phyloP scores from a whole-genome alignment of 2,113 vertebrate genomes.

The Heteronetta atricapilla region DNA sequence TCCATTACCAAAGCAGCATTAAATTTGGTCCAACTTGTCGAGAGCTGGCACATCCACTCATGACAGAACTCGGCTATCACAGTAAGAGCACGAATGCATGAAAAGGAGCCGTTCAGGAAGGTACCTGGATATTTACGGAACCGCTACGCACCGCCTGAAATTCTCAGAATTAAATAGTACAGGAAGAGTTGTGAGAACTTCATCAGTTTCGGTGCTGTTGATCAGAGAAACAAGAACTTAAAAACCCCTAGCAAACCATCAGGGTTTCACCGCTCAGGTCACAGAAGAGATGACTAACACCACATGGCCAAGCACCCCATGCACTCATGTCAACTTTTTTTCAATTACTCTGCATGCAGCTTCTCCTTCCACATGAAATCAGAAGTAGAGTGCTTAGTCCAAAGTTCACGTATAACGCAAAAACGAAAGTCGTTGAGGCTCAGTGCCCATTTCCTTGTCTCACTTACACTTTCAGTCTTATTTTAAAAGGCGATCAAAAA shows the following conservation, averaged over 20 bases:
- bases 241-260: background rate
- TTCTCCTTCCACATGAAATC: background rate
- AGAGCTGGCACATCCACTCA: background rate
- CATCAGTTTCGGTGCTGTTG: background rate
- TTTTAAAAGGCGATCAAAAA: background rate
- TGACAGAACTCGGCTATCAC: background rate
- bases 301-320: background rate
- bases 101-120: background rate
- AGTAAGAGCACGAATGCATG: background rate
- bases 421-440: background rate
- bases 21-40: background rate
- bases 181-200: background rate
- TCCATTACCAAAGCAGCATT: background rate
- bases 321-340: background rate
- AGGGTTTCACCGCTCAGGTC: background rate
- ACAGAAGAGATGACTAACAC: background rate
- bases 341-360: background rate
- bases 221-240: background rate
- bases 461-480: background rate
- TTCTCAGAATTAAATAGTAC: background rate
- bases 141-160: background rate
- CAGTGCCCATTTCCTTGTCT: background rate
- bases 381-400: background rate
- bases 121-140: rapidly evolving
- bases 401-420: rapidly evolving